phyloP scores from a whole-genome alignment of 1,140 invertebrate genomes.

The Zophobas morio region DNA sequence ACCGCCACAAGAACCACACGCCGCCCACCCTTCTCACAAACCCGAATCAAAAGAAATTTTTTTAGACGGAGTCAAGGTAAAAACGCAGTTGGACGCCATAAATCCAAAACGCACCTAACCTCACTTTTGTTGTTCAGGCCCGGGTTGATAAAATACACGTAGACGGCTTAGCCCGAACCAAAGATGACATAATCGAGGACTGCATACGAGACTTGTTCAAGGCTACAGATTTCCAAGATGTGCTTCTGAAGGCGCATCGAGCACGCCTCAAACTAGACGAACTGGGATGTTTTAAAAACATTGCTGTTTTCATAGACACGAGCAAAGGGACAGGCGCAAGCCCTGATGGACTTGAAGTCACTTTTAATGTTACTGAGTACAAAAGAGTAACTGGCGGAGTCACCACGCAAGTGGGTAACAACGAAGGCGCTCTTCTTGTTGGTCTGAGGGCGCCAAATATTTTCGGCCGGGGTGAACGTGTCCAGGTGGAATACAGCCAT shows the following conservation, averaged over 20 bases:
- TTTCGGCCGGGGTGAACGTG: slow-evolving; percentile 84
- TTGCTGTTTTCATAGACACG: slow-evolving; percentile 88
- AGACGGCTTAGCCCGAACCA: slow-evolving; percentile 85
- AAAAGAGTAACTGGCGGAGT: slow-evolving; percentile 83
- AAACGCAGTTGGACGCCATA: neutral
- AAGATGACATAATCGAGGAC: slow-evolving; percentile 85
- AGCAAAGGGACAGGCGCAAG: slow-evolving; percentile 79
- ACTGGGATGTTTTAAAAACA: slow-evolving; percentile 87
- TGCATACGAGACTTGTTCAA: slow-evolving; percentile 82
- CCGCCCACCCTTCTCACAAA: slow-evolving; percentile 3
- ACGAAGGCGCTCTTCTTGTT: slow-evolving; percentile 85
- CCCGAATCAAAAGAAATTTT: slow-evolving; percentile 26
- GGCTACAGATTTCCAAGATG: slow-evolving; percentile 77
- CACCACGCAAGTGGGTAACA: slow-evolving; percentile 87
- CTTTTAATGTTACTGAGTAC: slow-evolving; percentile 85
- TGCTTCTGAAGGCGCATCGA: slow-evolving; percentile 74
- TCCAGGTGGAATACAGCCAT: slow-evolving; percentile 84
- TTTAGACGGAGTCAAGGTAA: slow-evolving; percentile 43
- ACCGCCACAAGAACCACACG: slow-evolving; percentile 12
- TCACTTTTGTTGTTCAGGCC: slow-evolving; percentile 70
- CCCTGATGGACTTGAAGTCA: slow-evolving; percentile 86
- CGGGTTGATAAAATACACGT: slow-evolving; percentile 85
- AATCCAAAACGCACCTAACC: slow-evolving; percentile 8
- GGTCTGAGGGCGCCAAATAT: slow-evolving; percentile 84
- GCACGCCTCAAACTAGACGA: slow-evolving; percentile 80